Percentiles rank a stretch among this genome's conserved stretches.
These are phyloP conservation scores for Euwallacea fornicatus DNA, from an alignment of 1,140 invertebrate species.

Conservation along the genomic window DNA sequence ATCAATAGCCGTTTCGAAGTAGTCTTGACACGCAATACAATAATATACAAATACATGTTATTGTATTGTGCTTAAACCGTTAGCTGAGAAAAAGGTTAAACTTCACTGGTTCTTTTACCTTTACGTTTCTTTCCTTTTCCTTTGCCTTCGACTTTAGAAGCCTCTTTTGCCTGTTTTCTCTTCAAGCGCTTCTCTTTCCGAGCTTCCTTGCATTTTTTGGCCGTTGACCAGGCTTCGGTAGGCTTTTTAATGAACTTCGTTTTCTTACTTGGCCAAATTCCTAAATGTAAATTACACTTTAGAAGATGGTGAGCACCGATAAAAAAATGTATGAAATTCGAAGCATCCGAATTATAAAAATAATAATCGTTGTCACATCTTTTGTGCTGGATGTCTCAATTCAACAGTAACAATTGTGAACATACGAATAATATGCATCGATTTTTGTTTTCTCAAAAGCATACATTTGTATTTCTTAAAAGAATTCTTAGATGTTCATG, in stretches of 20 bases:
- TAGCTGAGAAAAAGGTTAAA: not conserved
- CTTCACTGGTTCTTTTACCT: slow-evolving; percentile 31
- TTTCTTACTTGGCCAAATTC: slow-evolving; percentile 69
- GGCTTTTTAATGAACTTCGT: slow-evolving; percentile 60
- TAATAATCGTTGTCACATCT: too few species aligned
- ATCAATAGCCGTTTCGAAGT: not conserved
- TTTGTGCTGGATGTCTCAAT: too few species aligned
- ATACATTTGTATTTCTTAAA: not conserved
- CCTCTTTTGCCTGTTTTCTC: slow-evolving; percentile 60
- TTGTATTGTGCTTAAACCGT: too few species aligned
- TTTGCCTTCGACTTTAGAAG: slow-evolving; percentile 46
- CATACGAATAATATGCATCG: too few species aligned
- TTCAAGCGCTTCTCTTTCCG: slow-evolving; percentile 63
- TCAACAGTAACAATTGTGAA: too few species aligned
- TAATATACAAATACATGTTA: not conserved
- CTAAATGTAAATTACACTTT: slow-evolving; percentile 12
- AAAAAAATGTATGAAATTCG: too few species aligned
- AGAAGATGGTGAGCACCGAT: too few species aligned
- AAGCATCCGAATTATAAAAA: too few species aligned
- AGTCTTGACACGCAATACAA: not conserved
- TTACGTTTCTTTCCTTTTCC: slow-evolving; percentile 57
- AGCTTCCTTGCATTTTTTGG: slow-evolving; percentile 74
- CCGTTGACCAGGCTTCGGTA: slow-evolving; percentile 78
- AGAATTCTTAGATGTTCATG: too few species aligned
- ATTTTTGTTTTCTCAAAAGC: not conserved